Percentiles rank a stretch among this genome's conserved stretches.
phyloP scores from a whole-genome alignment of 2,797 vertebrate species.

The Tapera naevia region DNA sequence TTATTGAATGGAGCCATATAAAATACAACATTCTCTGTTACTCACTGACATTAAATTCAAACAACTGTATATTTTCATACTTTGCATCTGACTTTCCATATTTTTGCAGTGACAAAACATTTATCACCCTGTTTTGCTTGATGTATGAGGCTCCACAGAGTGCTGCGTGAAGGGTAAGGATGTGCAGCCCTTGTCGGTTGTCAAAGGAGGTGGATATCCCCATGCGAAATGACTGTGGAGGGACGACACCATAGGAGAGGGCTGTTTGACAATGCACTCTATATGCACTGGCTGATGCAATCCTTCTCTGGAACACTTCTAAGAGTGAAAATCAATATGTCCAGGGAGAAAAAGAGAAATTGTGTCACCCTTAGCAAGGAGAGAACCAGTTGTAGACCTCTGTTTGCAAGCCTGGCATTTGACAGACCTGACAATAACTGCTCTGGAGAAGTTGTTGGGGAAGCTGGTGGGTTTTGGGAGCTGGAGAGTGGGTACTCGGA shows the following conservation, averaged over 20 bases:
- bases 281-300: background rate
- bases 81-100: background rate
- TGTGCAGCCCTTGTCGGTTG: background rate
- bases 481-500: background rate
- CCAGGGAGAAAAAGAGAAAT: background rate
- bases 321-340: background rate
- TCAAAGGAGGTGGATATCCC: background rate
- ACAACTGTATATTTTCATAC: background rate
- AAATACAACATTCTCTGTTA: constrained; percentile 8
- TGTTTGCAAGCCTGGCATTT: background rate
- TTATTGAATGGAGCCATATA: constrained; percentile 1
- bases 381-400: too few relatives aligned
- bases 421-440: background rate
- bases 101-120: background rate
- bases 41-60: background rate
- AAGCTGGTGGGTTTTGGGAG: background rate
- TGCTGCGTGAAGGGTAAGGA: background rate
- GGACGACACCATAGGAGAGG: background rate
- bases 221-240: background rate
- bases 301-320: background rate
- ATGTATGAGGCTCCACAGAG: background rate
- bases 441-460: background rate
- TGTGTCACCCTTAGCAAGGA: background rate
- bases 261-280: background rate
- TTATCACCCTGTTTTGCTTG: background rate